Conservation (phyloP, 1,140 invertebrate genomes). For the Brachionus manjavacas region DNA sequence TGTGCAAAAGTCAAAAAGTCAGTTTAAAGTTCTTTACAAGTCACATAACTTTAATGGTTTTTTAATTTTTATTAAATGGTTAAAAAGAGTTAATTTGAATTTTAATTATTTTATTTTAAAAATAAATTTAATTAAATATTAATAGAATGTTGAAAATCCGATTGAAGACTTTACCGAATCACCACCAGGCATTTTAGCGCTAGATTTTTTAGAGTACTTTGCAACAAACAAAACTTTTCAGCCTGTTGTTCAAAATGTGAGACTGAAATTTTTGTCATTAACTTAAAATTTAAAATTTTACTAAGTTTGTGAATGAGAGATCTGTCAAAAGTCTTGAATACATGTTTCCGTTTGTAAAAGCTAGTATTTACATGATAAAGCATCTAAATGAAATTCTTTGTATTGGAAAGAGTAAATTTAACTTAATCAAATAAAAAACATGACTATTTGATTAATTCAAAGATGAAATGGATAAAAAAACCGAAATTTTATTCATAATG, state of each 20-base stretch:
- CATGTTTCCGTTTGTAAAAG: slow-evolving; percentile 38
- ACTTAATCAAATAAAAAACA: neutral
- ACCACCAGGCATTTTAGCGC: slow-evolving; percentile 2
- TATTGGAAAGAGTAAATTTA: slow-evolving; percentile 17
- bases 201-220: slow-evolving; percentile 34
- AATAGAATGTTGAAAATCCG: neutral
- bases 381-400: neutral
- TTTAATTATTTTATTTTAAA: neutral
- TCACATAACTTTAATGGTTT: no score
- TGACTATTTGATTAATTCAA: neutral
- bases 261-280: neutral
- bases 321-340: slow-evolving; percentile 13
- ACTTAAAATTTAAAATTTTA: neutral
- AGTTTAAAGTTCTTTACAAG: no score
- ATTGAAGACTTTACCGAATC: neutral
- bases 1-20: no score
- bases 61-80: no score
- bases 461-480: neutral
- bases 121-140: neutral
- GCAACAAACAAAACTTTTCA: neutral
- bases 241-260: slow-evolving; percentile 12
- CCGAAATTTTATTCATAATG: slow-evolving; percentile 34
- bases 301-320: slow-evolving; percentile 2
- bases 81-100: no score
- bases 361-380: slow-evolving; percentile 29